These are phyloP conservation scores for Tethea ocularis DNA, from an alignment of 2,888 invertebrate species.

Conservation along the genomic window DNA sequence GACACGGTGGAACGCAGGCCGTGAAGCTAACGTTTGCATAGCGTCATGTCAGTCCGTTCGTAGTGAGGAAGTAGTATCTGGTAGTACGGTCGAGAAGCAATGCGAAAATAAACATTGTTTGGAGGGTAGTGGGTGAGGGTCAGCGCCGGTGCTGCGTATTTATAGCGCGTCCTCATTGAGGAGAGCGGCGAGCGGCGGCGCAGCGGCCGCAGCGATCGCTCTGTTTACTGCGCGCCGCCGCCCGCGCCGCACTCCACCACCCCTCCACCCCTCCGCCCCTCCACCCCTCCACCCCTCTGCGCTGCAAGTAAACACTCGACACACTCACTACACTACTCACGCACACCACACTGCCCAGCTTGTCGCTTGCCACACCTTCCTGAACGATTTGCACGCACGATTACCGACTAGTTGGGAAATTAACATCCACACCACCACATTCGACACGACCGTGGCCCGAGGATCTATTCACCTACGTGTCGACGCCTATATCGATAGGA, in stretches of 20 bases:
- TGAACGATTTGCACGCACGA: slow-evolving; percentile 17
- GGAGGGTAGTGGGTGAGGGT: slow-evolving; percentile 74
- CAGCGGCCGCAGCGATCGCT: slow-evolving; percentile 25
- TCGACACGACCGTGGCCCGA: background rate
- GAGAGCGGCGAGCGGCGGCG: slow-evolving; percentile 35
- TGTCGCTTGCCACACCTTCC: slow-evolving; percentile 7
- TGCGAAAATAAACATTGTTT: slow-evolving; percentile 50
- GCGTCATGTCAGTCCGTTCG: background rate
- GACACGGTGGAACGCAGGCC: too few relatives aligned
- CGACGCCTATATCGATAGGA: background rate
- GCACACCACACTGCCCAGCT: slow-evolving; percentile 10
- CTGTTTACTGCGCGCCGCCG: slow-evolving; percentile 39
- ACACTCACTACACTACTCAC: background rate
- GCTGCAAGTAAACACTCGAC: too few relatives aligned
- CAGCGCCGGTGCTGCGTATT: slow-evolving; percentile 49
- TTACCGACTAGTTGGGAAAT: slow-evolving; percentile 4
- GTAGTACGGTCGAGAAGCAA: slow-evolving; percentile 19
- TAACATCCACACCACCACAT: background rate
- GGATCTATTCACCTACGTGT: background rate
- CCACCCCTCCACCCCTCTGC: too few relatives aligned
- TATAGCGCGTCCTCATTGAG: slow-evolving; percentile 61
- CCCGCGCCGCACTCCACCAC: slow-evolving; percentile 19
- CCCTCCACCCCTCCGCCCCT: background rate
- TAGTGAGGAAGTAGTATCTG: background rate
- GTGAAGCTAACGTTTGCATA: too few relatives aligned